A percentile compares a stretch with the other conserved stretches of the same genome.
Evolutionary conservation across 2,113 vertebrate genomes (phyloP).

Genomic region (Poicephalus meyeri): DNA sequence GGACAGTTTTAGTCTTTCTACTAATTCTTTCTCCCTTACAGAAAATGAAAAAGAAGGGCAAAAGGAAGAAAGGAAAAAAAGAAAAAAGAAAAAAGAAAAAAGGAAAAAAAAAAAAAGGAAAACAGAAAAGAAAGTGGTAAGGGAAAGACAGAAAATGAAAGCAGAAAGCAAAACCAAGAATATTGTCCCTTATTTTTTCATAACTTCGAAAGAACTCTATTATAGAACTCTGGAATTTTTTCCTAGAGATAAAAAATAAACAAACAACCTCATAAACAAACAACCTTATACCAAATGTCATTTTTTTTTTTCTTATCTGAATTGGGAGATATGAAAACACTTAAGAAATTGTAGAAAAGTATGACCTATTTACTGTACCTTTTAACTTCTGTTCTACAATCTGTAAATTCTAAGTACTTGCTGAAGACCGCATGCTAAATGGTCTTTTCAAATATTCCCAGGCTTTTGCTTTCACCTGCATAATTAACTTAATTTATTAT

Average conservation of each 20-base stretch:
- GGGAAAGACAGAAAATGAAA: not conserved
- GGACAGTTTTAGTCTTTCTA: not conserved
- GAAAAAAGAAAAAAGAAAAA: fast-evolving
- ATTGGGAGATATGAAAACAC: not conserved
- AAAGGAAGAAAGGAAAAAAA: not conserved
- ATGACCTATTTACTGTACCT: not conserved
- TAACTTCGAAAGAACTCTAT: not conserved
- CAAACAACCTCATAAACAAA: too few relatives aligned
- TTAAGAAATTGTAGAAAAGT: not conserved
- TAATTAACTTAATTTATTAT: not conserved
- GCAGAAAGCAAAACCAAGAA: not conserved
- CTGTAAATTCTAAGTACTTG: not conserved
- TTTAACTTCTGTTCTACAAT: not conserved
- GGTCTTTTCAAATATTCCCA: not conserved
- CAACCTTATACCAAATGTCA: not conserved
- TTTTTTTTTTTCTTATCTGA: not conserved
- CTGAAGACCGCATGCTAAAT: not conserved
- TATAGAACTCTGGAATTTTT: not conserved
- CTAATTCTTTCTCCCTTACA: not conserved
- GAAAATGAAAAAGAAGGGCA: not conserved
- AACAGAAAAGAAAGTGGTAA: not conserved
- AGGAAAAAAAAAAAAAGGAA: not conserved
- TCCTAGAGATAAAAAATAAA: not conserved
- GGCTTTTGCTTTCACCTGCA: not conserved
- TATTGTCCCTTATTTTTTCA: not conserved